These are phyloP conservation scores for Drosophila lini DNA, from an alignment of 1,140 invertebrate genomes.

Conservation along the genomic window DNA sequence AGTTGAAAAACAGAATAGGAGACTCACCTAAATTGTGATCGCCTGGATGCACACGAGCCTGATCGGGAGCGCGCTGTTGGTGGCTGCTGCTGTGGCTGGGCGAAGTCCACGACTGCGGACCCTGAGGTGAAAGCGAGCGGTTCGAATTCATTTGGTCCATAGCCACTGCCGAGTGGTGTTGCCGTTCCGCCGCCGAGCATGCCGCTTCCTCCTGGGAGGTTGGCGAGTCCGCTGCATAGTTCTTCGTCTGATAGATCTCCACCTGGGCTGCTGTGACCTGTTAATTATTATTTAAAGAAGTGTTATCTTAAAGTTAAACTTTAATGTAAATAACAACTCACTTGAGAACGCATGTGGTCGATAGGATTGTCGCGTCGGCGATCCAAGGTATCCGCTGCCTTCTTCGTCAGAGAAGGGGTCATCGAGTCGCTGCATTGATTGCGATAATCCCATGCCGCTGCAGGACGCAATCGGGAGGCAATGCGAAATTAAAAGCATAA, in stretches of 20 bases:
- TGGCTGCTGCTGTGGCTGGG: slow-evolving; percentile 83
- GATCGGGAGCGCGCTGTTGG: slow-evolving; percentile 84
- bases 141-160: slow-evolving; percentile 84
- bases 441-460: slow-evolving; percentile 84
- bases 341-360: slow-evolving; percentile 84
- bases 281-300: no score
- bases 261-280: slow-evolving; percentile 85
- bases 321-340: slow-evolving; percentile 29
- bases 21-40: slow-evolving; percentile 84
- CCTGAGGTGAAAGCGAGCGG: slow-evolving; percentile 86
- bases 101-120: slow-evolving; percentile 87
- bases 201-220: slow-evolving; percentile 77
- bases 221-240: slow-evolving; percentile 86
- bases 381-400: slow-evolving; percentile 84
- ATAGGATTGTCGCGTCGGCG: slow-evolving; percentile 84
- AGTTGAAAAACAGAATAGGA: no score
- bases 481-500: slow-evolving; percentile 35
- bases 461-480: slow-evolving; percentile 33
- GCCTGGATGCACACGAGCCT: slow-evolving; percentile 85
- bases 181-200: slow-evolving; percentile 80
- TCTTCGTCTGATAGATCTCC: slow-evolving; percentile 89
- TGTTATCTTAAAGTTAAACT: no score
- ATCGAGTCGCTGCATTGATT: slow-evolving; percentile 84
- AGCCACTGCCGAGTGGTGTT: slow-evolving; percentile 84
- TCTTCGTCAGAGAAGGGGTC: slow-evolving; percentile 85